A percentile compares a stretch with the other conserved stretches of the same genome.
These are phyloP conservation scores for Drosophila austrosaltans DNA, from an alignment of 2,888 invertebrate genomes.

Conservation along the genomic window DNA sequence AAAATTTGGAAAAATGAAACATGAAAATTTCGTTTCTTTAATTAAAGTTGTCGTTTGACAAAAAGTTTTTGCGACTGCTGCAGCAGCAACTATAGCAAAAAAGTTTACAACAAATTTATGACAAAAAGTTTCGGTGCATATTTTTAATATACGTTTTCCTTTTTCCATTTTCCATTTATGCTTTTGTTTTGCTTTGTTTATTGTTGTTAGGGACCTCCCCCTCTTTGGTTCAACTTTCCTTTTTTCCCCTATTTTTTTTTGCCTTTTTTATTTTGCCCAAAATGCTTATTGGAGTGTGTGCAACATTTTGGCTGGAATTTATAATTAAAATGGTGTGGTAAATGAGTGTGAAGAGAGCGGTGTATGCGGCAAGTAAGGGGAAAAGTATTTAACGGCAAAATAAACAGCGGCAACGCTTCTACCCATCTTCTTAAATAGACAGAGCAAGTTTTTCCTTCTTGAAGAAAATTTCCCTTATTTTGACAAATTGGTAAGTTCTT, in stretches of 20 bases:
- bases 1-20: constrained; percentile 4
- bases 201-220: constrained; percentile 4
- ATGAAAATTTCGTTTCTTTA: constrained; percentile 13
- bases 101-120: constrained; percentile 30
- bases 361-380: constrained; percentile 43
- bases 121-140: constrained; percentile 15
- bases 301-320: constrained; percentile 40
- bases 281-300: constrained; percentile 41
- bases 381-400: constrained; percentile 17
- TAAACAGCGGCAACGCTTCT: constrained; percentile 46
- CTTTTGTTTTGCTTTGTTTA: constrained; percentile 4
- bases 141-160: constrained; percentile 24
- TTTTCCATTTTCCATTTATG: constrained; percentile 9
- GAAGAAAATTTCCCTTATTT: constrained; percentile 21
- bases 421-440: constrained; percentile 13
- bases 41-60: constrained; percentile 10
- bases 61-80: constrained; percentile 12
- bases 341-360: constrained; percentile 49
- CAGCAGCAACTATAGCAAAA: constrained; percentile 1
- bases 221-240: constrained; percentile 6
- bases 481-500: constrained; percentile 69
- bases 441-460: constrained; percentile 1
- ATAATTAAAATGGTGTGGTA: constrained; percentile 69
- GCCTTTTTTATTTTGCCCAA: constrained; percentile 12
- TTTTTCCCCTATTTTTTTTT: background rate